Base-by-base conservation (phyloP, 2,888 invertebrate genomes). In the Amphipyra tragopoginis region DNA sequence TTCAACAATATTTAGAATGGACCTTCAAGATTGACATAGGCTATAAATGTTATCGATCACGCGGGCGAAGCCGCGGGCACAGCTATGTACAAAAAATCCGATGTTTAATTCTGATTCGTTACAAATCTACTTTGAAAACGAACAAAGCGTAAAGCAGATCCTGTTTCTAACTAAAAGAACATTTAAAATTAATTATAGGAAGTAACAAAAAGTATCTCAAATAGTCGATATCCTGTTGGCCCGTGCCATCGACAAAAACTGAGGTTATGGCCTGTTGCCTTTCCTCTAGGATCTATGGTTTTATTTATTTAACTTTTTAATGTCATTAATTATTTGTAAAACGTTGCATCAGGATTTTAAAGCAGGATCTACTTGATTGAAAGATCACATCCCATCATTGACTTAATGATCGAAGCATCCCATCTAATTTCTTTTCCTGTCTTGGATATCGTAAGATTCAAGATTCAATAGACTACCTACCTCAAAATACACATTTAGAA, bases 201-300 rank as follows among this genome's bases (percentile, higher is more conserved):
- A 74, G 62, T 60, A 10, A 70, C 45, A 77, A 74, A 72, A 79
- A 79, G 14, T 70, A 58, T 67, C 44, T 58, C 62, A 58, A 66
- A 75, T 70, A 55, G 59, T 39, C 72, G 59, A 68, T 71, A 80
- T 83, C 83, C 83, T 82, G 79, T 57, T 71, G 72, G 75, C 81
- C 73, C 80, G 81, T 79, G 78, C 81, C 69, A 40, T 55, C 11
- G 54, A 72, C 70, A 81, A 79, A 79, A 78, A 79, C 11, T 40
- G 13, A 50, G 53, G 66, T 75, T 70, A 63, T 65, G 75, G 73
- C 55, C 67, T 45, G 63, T 51, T 66, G 72, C 58, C 39, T 64
- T 3, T 21, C 29, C 64, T 49, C 47, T 72, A 59, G 70, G 75
- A 78, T 79, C 75, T 73, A 73, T 79, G 78, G 65, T 65, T 48